Percentiles rank a stretch among this genome's conserved stretches.
These are phyloP conservation scores for Eira barbara DNA, from an alignment of 2,113 vertebrate species.

Conservation along the genomic window DNA sequence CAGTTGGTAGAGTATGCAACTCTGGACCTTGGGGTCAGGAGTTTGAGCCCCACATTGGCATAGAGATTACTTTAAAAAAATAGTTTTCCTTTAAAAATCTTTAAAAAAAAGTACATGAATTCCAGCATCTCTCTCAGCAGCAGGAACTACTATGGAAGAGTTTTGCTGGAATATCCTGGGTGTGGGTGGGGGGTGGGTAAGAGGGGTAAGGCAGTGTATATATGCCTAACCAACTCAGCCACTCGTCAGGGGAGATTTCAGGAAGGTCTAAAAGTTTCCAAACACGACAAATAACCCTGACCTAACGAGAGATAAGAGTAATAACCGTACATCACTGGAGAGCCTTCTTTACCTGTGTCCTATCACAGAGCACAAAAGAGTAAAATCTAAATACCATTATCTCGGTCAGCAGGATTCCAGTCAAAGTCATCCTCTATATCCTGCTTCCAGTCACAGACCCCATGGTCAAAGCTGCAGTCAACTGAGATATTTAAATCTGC, in stretches of 20 bases:
- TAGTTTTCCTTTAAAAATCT: not conserved
- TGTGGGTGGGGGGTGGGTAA: not conserved
- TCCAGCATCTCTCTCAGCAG: not conserved
- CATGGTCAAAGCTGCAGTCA: constrained; percentile 94
- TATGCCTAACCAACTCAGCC: not conserved
- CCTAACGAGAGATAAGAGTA: not conserved
- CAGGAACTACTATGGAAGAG: not conserved
- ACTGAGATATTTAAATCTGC: constrained; percentile 85
- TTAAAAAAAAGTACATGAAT: not conserved
- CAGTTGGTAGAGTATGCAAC: not conserved
- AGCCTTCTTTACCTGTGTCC: not conserved
- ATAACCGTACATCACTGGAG: not conserved
- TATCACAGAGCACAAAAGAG: not conserved
- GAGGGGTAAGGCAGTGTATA: not conserved
- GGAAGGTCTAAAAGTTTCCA: not conserved
- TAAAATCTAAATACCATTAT: constrained; percentile 85
- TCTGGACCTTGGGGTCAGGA: not conserved
- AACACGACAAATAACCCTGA: not conserved
- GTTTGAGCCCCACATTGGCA: not conserved
- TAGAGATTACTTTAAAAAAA: not conserved
- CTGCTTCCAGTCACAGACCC: constrained; percentile 94
- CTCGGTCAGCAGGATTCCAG: constrained; percentile 91
- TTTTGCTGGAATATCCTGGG: not conserved
- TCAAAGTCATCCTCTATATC: constrained; percentile 92
- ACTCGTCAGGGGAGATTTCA: not conserved